Evolutionary conservation across 2,888 invertebrate genomes (phyloP), one percentile per base, ranked within the genome.

Genomic region (Mythimna pallens): DNA sequence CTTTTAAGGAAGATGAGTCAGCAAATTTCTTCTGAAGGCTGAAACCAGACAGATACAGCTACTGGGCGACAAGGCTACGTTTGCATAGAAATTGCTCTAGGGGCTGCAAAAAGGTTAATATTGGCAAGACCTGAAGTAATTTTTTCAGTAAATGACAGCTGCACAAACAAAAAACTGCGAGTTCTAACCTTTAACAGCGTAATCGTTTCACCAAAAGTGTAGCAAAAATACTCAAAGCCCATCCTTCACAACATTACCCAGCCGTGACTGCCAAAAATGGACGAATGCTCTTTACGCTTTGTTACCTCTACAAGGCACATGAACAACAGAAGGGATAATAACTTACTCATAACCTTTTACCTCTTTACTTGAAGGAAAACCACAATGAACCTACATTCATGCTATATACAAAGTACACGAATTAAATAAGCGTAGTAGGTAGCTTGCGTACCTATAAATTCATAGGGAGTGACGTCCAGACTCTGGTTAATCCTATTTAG

Each of bases 261-360:
- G 25, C 58, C 76, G 81, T 80, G 63, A 66, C 81, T 59, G 30
- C 63, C 65, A 12, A 69, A 69, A 36, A 69, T 59, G 55, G 78
- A 55, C 40, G 25, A 43, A 36, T 55, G 10, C 10, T 64, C 30
- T 66, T 57, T 52, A 40, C 36, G 50, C 12, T 50, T 55, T 59
- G 50, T 59, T 64, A 9, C 20, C 65, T 59, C 2, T 55, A 52
- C 2, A 68, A 40, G 65, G 58, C 3, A 25, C 47, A 47, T 22
- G 25, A 40, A 73, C 20, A 10, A 54, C 25, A 20, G 7, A 1
- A n/a, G 14, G 22, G 22, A 66, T 59, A 64, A 80, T 70, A 10
- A 69, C 76, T 70, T 50, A 76, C 43, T 78, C 30, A 47, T 17
- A 50, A 43, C 12, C 47, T 30, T 36, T 68, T 65, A 63, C 70